Percentiles rank a stretch among this genome's conserved stretches.
Conservation (phyloP, 1,140 invertebrate genomes). For the Orchesella cincta region DNA sequence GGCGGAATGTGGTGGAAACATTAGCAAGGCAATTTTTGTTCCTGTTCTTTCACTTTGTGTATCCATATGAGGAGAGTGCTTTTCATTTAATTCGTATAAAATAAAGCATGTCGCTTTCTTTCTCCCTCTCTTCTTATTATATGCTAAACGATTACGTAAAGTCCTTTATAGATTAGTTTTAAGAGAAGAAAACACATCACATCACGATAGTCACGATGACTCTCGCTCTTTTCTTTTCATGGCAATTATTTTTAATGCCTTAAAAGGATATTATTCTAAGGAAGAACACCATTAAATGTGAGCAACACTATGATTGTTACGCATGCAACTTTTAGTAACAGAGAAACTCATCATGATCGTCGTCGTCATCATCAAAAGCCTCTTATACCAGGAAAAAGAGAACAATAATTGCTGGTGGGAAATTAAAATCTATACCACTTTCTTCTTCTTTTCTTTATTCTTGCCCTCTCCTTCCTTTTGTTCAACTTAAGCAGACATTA, state of each 20-base stretch:
- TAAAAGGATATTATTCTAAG: constrained; percentile 2
- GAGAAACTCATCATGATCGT: neutral
- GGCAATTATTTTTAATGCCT: constrained; percentile 21
- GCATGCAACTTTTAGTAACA: neutral
- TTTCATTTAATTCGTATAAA: too few relatives aligned
- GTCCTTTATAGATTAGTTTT: too few relatives aligned
- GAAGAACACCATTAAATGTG: constrained; percentile 10
- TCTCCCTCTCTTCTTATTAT: too few relatives aligned
- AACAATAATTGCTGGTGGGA: constrained; percentile 9
- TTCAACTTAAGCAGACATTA: neutral
- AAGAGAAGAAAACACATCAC: too few relatives aligned
- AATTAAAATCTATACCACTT: constrained; percentile 9
- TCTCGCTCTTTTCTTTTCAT: neutral
- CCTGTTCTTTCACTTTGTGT: too few relatives aligned
- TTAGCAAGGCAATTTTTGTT: too few relatives aligned
- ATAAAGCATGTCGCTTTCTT: too few relatives aligned
- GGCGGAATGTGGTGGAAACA: too few relatives aligned
- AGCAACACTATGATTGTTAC: neutral
- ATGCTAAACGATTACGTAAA: too few relatives aligned
- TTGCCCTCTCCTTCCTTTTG: neutral
- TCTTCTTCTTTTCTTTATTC: constrained; percentile 6
- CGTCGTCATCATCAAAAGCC: neutral
- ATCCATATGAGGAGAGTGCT: too few relatives aligned
- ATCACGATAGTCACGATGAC: neutral
- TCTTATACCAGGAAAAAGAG: neutral